Evolutionary conservation across 2,113 vertebrate genomes (phyloP).

Genomic region (Cavia aperea): DNA sequence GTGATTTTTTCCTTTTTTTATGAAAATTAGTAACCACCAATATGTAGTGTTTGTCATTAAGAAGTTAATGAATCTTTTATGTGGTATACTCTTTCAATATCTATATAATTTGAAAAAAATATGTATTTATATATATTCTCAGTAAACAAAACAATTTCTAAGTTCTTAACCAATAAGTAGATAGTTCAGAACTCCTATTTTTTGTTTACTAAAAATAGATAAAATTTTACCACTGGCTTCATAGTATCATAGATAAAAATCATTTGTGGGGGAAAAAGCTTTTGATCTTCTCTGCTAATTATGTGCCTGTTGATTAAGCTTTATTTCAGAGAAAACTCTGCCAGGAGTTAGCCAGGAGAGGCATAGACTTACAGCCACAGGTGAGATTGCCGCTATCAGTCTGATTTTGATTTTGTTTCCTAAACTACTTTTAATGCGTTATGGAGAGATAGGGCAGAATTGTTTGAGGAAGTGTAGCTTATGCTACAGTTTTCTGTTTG

Average conservation of each 20-base stretch:
- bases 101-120: not conserved
- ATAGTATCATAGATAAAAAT: not conserved
- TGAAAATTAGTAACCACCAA: not conserved
- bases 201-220: not conserved
- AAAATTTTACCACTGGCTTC: not conserved
- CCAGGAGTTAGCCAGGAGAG: not conserved
- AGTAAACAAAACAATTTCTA: not conserved
- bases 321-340: not conserved
- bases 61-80: not conserved
- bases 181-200: not conserved
- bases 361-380: not conserved
- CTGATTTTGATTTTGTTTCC: not conserved
- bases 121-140: not conserved
- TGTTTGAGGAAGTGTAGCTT: not conserved
- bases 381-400: not conserved
- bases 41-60: not conserved
- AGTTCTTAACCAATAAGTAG: not conserved
- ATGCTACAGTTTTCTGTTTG: not conserved
- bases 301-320: not conserved
- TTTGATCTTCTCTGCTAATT: not conserved
- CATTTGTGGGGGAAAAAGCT: no score
- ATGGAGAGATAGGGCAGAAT: not conserved
- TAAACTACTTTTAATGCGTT: not conserved
- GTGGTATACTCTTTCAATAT: not conserved
- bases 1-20: not conserved